Base-by-base conservation (phyloP, 2,888 invertebrate genomes). In the Melieria picta region DNA sequence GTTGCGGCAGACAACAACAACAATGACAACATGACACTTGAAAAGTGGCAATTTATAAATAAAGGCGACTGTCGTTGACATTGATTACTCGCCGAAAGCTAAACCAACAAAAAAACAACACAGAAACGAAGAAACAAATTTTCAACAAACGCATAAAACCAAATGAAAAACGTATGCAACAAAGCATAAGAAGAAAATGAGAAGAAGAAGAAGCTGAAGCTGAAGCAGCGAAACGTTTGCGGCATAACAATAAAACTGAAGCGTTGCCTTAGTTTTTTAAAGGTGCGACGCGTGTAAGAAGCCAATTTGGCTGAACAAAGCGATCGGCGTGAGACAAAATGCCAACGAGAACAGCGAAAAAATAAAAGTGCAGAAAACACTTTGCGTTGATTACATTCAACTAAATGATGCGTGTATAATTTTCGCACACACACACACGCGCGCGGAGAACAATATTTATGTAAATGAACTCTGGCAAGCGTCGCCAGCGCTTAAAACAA, bases 361-460 rank as follows among this genome's bases (percentile, higher is more conserved):
- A 70, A 56, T 62, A 71, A 71, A 75, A 82, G 77, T 30, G 58
- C 58, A 16, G 16, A 78, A 77, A 81, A 76, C 81, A 82, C 81
- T 82, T 82, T 78, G 78, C 81, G 79, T 74, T 82, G 82, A 82
- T 81, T 81, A 82, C 80, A 80, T 82, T 79, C 79, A 79, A 80
- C 77, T 79, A 81, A 81, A 81, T 81, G 81, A 81, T 80, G 81
- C 81, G 82, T 82, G 80, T 74, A 81, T 81, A 82, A 81, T 81
- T 80, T 79, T 77, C 75, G 75, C 68, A 65, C 57, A 64, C 48
- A 52, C 43, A 65, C 30, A 52, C 52, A 50, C 65, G 45, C 71
- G 47, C 71, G 48, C 52, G 63, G 45, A 55, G 65, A 65, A 65
- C 65, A 65, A 65, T 71, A 61, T 65, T 65, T 71, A 65, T 71